Conservation (phyloP, 2,113 vertebrate species). For the Caranx melampygus region DNA sequence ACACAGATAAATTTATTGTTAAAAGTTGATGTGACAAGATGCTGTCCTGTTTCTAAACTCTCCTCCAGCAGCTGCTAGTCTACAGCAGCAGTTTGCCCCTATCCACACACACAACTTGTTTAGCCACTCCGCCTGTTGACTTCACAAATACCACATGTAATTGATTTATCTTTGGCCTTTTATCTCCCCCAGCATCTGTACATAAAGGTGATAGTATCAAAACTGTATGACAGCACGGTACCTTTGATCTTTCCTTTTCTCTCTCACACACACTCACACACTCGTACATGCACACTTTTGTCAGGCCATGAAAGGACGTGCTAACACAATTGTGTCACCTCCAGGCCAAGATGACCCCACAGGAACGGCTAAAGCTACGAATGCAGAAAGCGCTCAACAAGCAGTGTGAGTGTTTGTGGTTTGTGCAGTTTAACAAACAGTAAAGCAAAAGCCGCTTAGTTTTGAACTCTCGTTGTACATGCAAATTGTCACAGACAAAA, state of each 20-base stretch:
- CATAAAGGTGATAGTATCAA: conserved; percentile 34
- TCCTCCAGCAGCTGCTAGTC: conserved; percentile 17
- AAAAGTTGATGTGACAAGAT: conserved; percentile 34
- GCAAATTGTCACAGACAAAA: neutral
- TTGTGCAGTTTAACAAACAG: neutral
- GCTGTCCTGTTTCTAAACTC: conserved; percentile 28
- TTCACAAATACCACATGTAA: conserved; percentile 30
- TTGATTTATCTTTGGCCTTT: conserved; percentile 41
- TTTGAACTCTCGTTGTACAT: neutral
- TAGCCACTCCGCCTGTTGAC: conserved; percentile 21
- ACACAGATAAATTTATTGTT: conserved; percentile 22
- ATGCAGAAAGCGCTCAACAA: conserved; percentile 96
- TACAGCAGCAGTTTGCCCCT: conserved; percentile 12
- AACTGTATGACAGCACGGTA: conserved; percentile 17
- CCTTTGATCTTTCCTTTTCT: conserved; percentile 4
- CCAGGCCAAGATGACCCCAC: conserved; percentile 93
- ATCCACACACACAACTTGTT: conserved; percentile 16
- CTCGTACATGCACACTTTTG: conserved; percentile 7
- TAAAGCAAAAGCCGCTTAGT: neutral
- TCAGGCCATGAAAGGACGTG: conserved; percentile 27
- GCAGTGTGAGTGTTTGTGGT: conserved; percentile 85
- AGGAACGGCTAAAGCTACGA: conserved; percentile 91
- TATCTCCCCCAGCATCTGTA: conserved; percentile 36
- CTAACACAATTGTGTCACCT: conserved; percentile 77
- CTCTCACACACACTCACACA: neutral